Conservation (phyloP, 1,140 invertebrate species). For the Monochamus saltuarius region DNA sequence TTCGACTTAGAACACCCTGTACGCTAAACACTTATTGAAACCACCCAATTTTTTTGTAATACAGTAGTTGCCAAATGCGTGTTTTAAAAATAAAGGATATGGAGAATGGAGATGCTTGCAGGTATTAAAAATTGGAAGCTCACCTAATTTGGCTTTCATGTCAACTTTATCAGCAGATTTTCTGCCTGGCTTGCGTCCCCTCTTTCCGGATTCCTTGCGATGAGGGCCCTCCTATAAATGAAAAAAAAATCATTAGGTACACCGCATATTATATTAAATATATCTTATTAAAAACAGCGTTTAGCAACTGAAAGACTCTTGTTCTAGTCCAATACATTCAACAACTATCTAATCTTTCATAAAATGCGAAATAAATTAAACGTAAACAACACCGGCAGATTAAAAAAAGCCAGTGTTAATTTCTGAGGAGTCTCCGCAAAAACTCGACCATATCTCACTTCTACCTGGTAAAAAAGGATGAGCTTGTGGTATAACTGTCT, state of each 20-base stretch:
- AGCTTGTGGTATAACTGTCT: neutral
- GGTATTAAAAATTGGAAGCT: constrained; percentile 20
- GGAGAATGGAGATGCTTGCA: neutral
- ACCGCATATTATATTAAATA: constrained; percentile 2
- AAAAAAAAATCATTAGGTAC: constrained; percentile 5
- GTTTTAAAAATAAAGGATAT: too few species aligned
- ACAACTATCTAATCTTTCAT: too few species aligned
- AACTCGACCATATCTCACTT: too few species aligned
- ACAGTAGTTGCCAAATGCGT: too few species aligned
- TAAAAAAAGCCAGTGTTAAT: neutral
- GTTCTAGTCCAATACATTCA: too few species aligned
- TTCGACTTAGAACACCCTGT: too few species aligned
- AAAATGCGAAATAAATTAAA: too few species aligned
- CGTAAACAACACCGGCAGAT: neutral
- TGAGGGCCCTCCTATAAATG: constrained; percentile 59
- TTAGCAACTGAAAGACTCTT: too few species aligned
- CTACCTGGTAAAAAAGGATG: neutral
- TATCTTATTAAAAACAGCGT: constrained; percentile 7
- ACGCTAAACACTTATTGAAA: too few species aligned
- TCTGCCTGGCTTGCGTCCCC: constrained; percentile 84
- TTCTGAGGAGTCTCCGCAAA: neutral
- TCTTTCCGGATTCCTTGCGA: constrained; percentile 77
- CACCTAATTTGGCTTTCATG: constrained; percentile 91
- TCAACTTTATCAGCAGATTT: constrained; percentile 88
- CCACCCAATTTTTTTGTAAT: too few species aligned